phyloP scores from a whole-genome alignment of 2,888 invertebrate genomes.

The Polydrusus pterygomalis region DNA sequence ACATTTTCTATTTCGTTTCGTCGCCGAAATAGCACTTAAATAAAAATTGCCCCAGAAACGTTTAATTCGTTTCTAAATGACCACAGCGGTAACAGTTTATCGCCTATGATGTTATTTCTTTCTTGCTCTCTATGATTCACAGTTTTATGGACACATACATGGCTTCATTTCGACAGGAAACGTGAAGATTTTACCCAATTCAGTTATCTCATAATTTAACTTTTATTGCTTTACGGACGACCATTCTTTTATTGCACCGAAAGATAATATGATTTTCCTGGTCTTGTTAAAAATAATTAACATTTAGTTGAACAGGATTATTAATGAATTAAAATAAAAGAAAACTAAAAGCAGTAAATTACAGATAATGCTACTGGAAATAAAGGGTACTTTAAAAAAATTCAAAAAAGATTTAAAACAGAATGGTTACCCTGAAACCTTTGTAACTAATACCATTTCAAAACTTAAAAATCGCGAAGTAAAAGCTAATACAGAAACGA shows the following conservation, averaged over 20 bases:
- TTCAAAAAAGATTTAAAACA: no score
- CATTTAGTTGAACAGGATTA: neutral
- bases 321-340: no score
- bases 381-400: no score
- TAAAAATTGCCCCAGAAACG: constrained; percentile 62
- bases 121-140: constrained; percentile 55
- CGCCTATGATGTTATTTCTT: constrained; percentile 53
- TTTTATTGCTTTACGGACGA: constrained; percentile 36
- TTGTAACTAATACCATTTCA: no score
- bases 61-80: constrained; percentile 65
- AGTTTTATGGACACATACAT: constrained; percentile 54
- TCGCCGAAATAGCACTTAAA: constrained; percentile 61
- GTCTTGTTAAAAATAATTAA: constrained; percentile 6
- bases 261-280: constrained; percentile 3
- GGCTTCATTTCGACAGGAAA: constrained; percentile 53
- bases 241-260: constrained; percentile 12
- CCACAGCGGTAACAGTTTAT: constrained; percentile 57
- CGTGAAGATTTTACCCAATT: constrained; percentile 54
- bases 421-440: no score
- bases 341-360: no score
- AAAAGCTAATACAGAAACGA: no score
- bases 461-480: no score
- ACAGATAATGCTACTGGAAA: no score
- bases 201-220: constrained; percentile 45
- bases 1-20: constrained; percentile 47